Evolutionary conservation across 2,113 vertebrate genomes (phyloP).

Genomic region (Rhinoptilus africanus): DNA sequence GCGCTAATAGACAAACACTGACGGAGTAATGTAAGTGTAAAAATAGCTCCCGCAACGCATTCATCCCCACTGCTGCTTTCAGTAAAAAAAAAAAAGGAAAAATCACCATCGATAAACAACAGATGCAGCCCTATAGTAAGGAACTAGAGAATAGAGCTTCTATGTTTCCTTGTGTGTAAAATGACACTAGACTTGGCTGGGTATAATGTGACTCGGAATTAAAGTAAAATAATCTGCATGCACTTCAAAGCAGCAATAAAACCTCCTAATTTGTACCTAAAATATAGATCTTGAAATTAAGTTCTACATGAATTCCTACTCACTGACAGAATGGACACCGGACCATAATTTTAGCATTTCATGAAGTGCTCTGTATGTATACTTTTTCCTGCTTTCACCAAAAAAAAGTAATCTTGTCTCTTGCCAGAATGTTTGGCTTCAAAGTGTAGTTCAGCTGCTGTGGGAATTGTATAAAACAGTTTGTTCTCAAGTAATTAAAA

Average conservation of each 20-base stretch:
- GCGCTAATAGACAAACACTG: neutral
- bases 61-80: neutral
- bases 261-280: neutral
- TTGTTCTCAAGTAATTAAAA: slow-evolving; percentile 45
- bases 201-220: neutral
- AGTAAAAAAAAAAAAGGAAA: neutral
- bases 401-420: neutral
- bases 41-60: neutral
- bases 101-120: slow-evolving; percentile 7
- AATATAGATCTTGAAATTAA: neutral
- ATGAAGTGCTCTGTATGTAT: neutral
- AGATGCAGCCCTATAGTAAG: neutral
- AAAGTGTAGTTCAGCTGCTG: slow-evolving; percentile 1
- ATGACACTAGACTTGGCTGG: neutral
- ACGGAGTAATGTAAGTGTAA: neutral
- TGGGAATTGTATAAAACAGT: slow-evolving; percentile 29
- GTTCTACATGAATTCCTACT: neutral
- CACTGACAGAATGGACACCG: neutral
- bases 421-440: neutral
- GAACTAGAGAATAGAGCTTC: neutral
- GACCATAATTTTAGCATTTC: neutral
- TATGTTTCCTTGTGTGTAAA: slow-evolving; percentile 17
- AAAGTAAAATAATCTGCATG: neutral
- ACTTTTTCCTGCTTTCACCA: neutral
- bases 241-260: neutral